Evolutionary conservation across 2,113 vertebrate genomes (phyloP).

Genomic region (Crotophaga sulcirostris): DNA sequence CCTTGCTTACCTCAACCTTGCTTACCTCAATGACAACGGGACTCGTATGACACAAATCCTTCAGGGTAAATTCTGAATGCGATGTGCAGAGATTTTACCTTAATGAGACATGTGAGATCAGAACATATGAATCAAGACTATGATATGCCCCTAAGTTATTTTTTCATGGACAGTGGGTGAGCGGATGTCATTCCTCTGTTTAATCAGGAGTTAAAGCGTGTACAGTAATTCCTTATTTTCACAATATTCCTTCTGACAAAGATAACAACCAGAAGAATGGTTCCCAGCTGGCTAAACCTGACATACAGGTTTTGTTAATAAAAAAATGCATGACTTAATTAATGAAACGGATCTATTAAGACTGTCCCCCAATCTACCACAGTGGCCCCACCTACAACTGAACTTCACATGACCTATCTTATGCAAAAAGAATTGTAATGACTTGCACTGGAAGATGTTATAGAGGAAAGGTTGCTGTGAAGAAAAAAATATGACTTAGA

Average conservation of each 20-base stretch:
- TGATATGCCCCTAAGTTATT: conserved; percentile 73
- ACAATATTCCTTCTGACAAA: conserved; percentile 83
- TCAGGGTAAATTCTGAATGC: conserved; percentile 25
- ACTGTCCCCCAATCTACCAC: conserved; percentile 76
- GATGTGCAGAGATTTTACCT: conserved; percentile 20
- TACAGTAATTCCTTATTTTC: conserved; percentile 80
- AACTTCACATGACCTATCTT: conserved; percentile 81
- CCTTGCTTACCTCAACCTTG: conserved; percentile 26
- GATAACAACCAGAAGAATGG: conserved; percentile 79
- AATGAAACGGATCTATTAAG: conserved; percentile 83
- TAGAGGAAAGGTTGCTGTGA: conserved; percentile 67
- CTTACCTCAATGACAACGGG: conserved; percentile 10
- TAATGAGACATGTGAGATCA: conserved; percentile 46
- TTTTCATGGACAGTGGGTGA: conserved; percentile 60
- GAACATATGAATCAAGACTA: conserved; percentile 47
- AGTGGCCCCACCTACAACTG: conserved; percentile 79
- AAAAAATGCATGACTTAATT: conserved; percentile 83
- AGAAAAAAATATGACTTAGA: conserved; percentile 68
- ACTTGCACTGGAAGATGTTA: conserved; percentile 77
- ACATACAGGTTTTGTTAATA: conserved; percentile 83
- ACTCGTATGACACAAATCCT: conserved; percentile 31
- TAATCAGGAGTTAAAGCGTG: conserved; percentile 80
- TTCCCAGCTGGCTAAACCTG: conserved; percentile 80
- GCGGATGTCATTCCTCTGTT: conserved; percentile 70
- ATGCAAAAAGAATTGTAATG: conserved; percentile 81